A percentile compares a stretch with the other conserved stretches of the same genome.
Evolutionary conservation across 1,140 invertebrate species (phyloP).

Genomic region (Ceratina calcarata): DNA sequence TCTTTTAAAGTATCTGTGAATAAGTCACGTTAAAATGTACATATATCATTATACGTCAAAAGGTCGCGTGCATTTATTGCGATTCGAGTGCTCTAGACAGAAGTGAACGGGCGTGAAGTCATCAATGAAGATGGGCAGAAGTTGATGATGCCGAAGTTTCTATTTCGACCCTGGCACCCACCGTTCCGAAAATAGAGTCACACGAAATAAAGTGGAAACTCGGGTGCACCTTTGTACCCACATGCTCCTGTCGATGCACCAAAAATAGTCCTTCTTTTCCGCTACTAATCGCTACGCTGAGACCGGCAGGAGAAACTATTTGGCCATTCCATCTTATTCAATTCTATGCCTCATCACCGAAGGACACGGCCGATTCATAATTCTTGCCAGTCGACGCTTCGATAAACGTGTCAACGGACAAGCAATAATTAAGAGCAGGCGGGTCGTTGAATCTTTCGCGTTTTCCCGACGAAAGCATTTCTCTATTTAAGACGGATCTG

Average conservation of each 20-base stretch:
- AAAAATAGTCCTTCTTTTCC: constrained; percentile 52
- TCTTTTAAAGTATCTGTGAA: no score
- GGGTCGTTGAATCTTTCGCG: constrained; percentile 28
- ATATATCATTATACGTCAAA: constrained; percentile 27
- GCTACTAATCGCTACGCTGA: neutral
- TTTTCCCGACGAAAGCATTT: neutral
- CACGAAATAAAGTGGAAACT: constrained; percentile 61
- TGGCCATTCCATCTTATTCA: constrained; percentile 13
- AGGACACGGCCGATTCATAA: constrained; percentile 34
- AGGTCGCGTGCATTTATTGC: constrained; percentile 34
- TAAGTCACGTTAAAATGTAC: neutral
- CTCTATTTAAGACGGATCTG: constrained; percentile 13
- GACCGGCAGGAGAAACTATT: constrained; percentile 27
- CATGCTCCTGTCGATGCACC: constrained; percentile 54
- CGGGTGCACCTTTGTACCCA: constrained; percentile 59
- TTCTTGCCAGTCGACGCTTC: constrained; percentile 44
- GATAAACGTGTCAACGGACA: constrained; percentile 40
- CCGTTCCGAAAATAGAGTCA: constrained; percentile 60
- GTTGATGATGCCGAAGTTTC: constrained; percentile 62
- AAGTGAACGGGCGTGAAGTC: constrained; percentile 56
- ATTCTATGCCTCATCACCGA: neutral
- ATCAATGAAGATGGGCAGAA: constrained; percentile 65
- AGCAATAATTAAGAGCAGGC: constrained; percentile 19
- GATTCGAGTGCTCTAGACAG: constrained; percentile 32
- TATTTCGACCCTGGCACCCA: constrained; percentile 62